These are phyloP conservation scores for Holothuria scabra DNA, from an alignment of 53 echinoderm and acorn worm genomes.

Conservation along the genomic window DNA sequence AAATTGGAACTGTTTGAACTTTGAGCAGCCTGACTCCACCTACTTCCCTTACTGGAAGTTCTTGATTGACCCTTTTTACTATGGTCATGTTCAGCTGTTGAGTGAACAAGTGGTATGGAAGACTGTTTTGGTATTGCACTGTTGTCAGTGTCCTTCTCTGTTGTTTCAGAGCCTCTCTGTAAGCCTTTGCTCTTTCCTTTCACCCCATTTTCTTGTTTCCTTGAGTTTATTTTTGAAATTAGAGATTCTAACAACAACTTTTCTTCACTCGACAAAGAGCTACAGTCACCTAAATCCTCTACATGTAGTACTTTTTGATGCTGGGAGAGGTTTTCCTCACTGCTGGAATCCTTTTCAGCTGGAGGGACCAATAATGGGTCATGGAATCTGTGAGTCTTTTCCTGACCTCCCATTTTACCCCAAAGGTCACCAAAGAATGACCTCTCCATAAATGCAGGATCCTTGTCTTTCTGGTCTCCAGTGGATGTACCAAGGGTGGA, in stretches of 20 bases:
- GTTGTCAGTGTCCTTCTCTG: not conserved
- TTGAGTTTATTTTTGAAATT: constrained; percentile 1
- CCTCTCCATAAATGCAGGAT: too few relatives aligned
- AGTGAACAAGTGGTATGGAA: too few relatives aligned
- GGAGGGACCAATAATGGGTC: too few relatives aligned
- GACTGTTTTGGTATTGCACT: not conserved
- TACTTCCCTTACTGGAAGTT: not conserved
- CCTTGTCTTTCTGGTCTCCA: too few relatives aligned
- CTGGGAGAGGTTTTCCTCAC: too few relatives aligned
- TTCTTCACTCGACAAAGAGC: constrained; percentile 11
- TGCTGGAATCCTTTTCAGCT: too few relatives aligned
- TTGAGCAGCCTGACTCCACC: not conserved
- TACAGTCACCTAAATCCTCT: constrained; percentile 20
- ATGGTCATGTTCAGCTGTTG: not conserved
- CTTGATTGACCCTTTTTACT: too few relatives aligned
- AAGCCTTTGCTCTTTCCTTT: too few relatives aligned
- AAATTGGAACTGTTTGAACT: not conserved
- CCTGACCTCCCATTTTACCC: too few relatives aligned
- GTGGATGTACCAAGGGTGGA: not conserved
- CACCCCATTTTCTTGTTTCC: not conserved
- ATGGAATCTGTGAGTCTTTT: too few relatives aligned
- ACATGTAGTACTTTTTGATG: not conserved
- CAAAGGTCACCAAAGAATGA: too few relatives aligned
- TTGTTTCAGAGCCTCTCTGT: not conserved
- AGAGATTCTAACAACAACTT: not conserved